Base-by-base conservation (phyloP, 2,113 vertebrate genomes). In the Bubo blakistoni region DNA sequence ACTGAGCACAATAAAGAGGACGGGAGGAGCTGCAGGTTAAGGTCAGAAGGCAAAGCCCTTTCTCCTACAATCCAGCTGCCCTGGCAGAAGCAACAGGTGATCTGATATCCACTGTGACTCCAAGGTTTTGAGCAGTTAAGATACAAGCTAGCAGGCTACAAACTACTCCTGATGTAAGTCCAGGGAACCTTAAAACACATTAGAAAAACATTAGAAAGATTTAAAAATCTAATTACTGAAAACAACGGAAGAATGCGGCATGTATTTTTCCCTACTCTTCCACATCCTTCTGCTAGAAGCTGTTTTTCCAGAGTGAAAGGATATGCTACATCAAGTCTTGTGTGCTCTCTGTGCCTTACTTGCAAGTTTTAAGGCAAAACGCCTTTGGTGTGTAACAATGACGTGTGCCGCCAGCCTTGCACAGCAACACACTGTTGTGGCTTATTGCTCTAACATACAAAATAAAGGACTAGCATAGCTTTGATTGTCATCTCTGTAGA, bases 401-500 rank as follows among this genome's bases (percentile, higher is more conserved):
- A 57, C 2, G 5, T 2, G 2, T 69, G 71, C 61, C 83, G 71
- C 61, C 83, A 81, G 62, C 73, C 73, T 78, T 52, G 34, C 62
- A 54, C 44, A 92, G 72, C 55, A 67, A 57, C 3, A 1, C 36
- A 7, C 27, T 63, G 7, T 57, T 66, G 69, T 49, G 87, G 54
- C 67, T 92, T 95, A 94, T n/a, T 96, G 92, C 72, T 96, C 76
- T 57, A 72, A 70, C 21, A 94, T 32, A 69, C 61, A 72, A 51
- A 79, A 65, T 26, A 51, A 78, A 96, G 66, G 52, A 67, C 59
- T 44, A 85, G 74, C 86, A 76, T 5, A 72, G 81, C 85, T 93
- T 49, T 95, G 94, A 91, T 61, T 89, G 85, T 94, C 83, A 74
- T 66, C 90, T 89, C 88, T 84, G 91, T 59, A 62, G 61, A 96